These are phyloP conservation scores for Drosophila leontia DNA, from an alignment of 1,140 invertebrate species.

Conservation along the genomic window DNA sequence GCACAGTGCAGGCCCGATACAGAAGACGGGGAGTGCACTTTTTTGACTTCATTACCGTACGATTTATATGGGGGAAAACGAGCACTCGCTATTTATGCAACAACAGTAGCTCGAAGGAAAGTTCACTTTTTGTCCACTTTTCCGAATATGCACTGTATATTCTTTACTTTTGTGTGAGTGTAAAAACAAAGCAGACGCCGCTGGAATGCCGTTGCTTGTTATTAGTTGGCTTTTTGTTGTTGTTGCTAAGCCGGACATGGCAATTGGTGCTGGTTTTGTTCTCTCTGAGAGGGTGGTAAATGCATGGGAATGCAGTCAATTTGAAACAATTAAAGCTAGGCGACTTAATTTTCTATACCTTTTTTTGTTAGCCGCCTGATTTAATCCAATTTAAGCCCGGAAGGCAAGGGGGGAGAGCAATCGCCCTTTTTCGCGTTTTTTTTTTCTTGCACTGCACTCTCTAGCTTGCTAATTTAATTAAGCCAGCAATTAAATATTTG, in stretches of 20 bases:
- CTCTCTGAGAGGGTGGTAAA: conserved; percentile 23
- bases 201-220: conserved; percentile 57
- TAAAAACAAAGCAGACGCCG: conserved; percentile 41
- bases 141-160: conserved; percentile 7
- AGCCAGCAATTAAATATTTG: conserved; percentile 57
- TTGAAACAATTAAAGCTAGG: conserved; percentile 49
- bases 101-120: neutral
- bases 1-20: conserved; percentile 27
- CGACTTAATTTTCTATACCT: conserved; percentile 42
- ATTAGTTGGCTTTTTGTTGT: conserved; percentile 12
- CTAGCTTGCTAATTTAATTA: conserved; percentile 63
- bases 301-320: conserved; percentile 33
- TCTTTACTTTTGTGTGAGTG: conserved; percentile 29
- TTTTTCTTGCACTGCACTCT: conserved; percentile 45
- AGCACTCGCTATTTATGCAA: neutral
- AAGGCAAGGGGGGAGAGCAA: neutral
- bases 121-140: neutral
- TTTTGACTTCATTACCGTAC: neutral
- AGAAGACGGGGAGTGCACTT: conserved; percentile 6
- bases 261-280: conserved; percentile 56
- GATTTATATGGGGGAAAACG: neutral
- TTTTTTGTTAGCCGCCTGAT: conserved; percentile 48
- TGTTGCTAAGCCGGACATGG: conserved; percentile 70
- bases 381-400: conserved; percentile 36
- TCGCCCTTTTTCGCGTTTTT: neutral